These are phyloP conservation scores for Amitus sp. DNA, from an alignment of 2,888 invertebrate genomes.

Conservation along the genomic window DNA sequence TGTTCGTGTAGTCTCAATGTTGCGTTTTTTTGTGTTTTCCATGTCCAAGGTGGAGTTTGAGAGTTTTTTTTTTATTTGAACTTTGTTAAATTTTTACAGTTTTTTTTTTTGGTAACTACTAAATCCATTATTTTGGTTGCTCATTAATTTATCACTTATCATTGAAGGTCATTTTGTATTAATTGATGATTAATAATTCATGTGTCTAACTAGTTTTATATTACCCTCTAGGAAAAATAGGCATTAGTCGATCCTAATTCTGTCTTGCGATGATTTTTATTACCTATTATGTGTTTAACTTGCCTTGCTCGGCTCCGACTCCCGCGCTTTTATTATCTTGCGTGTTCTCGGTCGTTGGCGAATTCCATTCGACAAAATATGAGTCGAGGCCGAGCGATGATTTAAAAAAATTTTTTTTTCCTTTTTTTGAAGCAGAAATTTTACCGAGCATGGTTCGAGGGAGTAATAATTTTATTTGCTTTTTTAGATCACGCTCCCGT, in stretches of 20 bases:
- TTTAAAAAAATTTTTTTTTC: constrained; percentile 7
- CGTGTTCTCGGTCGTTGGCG: too few relatives aligned
- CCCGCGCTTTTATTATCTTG: too few relatives aligned
- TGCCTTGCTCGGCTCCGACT: constrained; percentile 38
- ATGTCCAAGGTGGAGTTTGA: too few relatives aligned
- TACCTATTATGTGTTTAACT: constrained; percentile 49
- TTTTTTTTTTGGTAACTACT: too few relatives aligned
- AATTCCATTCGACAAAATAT: neutral
- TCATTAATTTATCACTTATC: constrained; percentile 55
- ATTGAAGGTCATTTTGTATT: constrained; percentile 56
- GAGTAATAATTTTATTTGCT: constrained; percentile 33
- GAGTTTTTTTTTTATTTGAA: too few relatives aligned
- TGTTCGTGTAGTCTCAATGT: too few relatives aligned
- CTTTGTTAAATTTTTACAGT: too few relatives aligned
- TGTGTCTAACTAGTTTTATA: too few relatives aligned
- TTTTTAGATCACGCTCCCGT: constrained; percentile 63
- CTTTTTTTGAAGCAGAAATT: neutral
- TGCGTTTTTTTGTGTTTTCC: too few relatives aligned
- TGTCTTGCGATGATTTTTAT: constrained; percentile 57
- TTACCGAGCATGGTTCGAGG: constrained; percentile 3
- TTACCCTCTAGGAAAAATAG: constrained; percentile 51
- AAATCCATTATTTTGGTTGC: too few relatives aligned
- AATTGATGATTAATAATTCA: constrained; percentile 51
- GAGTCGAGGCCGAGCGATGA: constrained; percentile 13
- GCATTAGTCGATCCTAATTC: constrained; percentile 54